Conservation (phyloP, 2,888 invertebrate genomes). For the Diaprepes abbreviatus region DNA sequence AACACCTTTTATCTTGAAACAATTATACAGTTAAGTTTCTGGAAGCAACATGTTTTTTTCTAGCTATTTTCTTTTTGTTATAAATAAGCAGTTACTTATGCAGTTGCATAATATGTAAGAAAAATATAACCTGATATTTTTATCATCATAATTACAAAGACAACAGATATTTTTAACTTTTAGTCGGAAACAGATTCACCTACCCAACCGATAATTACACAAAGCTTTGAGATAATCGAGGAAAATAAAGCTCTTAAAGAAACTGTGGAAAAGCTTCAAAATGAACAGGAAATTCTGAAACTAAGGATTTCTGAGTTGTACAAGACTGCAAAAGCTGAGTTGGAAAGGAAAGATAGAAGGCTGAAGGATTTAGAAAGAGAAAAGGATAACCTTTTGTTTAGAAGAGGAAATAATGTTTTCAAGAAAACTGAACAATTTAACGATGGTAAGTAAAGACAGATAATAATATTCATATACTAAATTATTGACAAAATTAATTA, state of each 20-base stretch:
- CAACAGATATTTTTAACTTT: background rate
- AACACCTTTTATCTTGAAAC: too few relatives aligned
- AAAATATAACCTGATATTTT: too few relatives aligned
- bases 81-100: too few relatives aligned
- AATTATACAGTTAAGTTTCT: too few relatives aligned
- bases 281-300: conserved; percentile 62
- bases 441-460: conserved; percentile 9
- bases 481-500: too few relatives aligned
- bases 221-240: conserved; percentile 54
- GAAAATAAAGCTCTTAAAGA: conserved; percentile 57
- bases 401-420: conserved; percentile 16
- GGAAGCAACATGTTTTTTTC: too few relatives aligned
- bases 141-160: too few relatives aligned
- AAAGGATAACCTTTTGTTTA: conserved; percentile 37
- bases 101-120: background rate
- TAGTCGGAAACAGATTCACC: background rate
- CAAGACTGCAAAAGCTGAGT: conserved; percentile 69
- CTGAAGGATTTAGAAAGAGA: conserved; percentile 66
- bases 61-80: too few relatives aligned
- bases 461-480: too few relatives aligned
- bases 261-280: conserved; percentile 58
- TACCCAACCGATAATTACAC: background rate
- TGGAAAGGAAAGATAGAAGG: conserved; percentile 67
- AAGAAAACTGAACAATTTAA: background rate
- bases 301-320: conserved; percentile 68